Conservation (phyloP, 1,140 invertebrate genomes). For the Cepaea nemoralis region DNA sequence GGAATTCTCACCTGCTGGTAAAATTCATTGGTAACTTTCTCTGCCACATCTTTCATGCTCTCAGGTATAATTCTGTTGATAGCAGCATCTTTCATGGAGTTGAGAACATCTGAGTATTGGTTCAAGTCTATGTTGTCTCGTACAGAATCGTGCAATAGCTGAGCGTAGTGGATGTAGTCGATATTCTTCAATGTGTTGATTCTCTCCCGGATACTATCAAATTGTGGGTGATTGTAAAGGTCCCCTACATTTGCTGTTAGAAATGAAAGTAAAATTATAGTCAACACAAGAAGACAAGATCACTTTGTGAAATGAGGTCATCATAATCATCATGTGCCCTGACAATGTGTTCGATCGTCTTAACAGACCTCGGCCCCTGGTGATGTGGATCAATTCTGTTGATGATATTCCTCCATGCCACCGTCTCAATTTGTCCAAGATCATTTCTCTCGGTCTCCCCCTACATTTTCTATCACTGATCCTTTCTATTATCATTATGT, state of each 20-base stretch:
- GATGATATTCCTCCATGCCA: too few relatives aligned
- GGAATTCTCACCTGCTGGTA: conserved; percentile 35
- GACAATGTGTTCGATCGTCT: too few relatives aligned
- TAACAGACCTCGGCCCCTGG: too few relatives aligned
- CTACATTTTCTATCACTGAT: too few relatives aligned
- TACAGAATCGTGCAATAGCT: background rate
- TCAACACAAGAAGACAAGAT: too few relatives aligned
- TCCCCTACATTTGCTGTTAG: background rate
- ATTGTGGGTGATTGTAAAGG: background rate
- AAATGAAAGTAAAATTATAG: background rate
- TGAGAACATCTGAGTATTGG: background rate
- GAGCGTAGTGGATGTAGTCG: background rate
- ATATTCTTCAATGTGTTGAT: background rate
- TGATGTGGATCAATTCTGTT: too few relatives aligned
- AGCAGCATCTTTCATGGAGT: background rate
- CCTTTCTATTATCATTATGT: too few relatives aligned
- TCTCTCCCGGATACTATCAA: background rate
- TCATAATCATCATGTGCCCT: too few relatives aligned
- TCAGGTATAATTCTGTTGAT: background rate
- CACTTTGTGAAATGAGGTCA: too few relatives aligned
- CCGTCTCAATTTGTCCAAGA: too few relatives aligned
- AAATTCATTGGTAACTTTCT: conserved; percentile 14
- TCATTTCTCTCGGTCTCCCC: too few relatives aligned
- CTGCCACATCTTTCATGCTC: background rate
- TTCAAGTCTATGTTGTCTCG: background rate